A percentile compares a stretch with the other conserved stretches of the same genome.
These are phyloP conservation scores for Chlamydotis undulata DNA, from an alignment of 2,113 vertebrate species.

Conservation along the genomic window DNA sequence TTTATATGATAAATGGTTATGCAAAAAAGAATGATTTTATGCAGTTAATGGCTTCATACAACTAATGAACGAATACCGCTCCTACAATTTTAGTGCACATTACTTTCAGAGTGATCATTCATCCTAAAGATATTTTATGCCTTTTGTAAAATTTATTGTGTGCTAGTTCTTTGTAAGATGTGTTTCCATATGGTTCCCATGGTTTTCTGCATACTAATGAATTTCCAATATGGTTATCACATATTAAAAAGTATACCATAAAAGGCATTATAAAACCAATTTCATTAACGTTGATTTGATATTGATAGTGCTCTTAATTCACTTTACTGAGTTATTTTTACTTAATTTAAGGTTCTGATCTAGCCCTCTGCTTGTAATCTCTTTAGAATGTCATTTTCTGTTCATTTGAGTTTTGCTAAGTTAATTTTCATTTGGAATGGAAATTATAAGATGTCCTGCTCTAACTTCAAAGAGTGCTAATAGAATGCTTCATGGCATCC, in stretches of 20 bases:
- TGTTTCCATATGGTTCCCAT: conserved; percentile 39
- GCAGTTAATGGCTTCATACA: conserved; percentile 60
- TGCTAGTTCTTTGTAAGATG: conserved; percentile 41
- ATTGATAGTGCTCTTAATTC: neutral
- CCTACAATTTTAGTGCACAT: conserved; percentile 53
- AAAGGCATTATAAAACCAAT: neutral
- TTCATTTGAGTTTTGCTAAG: neutral
- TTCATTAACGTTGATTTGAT: neutral
- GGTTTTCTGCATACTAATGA: conserved; percentile 45
- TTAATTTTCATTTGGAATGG: neutral
- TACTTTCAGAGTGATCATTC: conserved; percentile 51
- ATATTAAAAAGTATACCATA: neutral
- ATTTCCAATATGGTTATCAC: neutral
- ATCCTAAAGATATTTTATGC: conserved; percentile 58
- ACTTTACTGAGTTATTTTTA: neutral
- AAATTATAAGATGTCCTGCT: neutral
- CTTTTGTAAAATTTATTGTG: conserved; percentile 52
- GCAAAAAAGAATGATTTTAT: conserved; percentile 60
- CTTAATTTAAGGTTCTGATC: neutral
- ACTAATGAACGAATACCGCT: conserved; percentile 62
- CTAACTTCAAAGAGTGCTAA: neutral
- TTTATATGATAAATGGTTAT: conserved; percentile 69
- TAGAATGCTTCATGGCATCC: neutral
- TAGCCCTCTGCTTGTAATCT: neutral
- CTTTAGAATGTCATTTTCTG: neutral